Percentiles rank a stretch among this genome's conserved stretches.
phyloP scores from a whole-genome alignment of 2,797 vertebrate species.

The Labroides dimidiatus region DNA sequence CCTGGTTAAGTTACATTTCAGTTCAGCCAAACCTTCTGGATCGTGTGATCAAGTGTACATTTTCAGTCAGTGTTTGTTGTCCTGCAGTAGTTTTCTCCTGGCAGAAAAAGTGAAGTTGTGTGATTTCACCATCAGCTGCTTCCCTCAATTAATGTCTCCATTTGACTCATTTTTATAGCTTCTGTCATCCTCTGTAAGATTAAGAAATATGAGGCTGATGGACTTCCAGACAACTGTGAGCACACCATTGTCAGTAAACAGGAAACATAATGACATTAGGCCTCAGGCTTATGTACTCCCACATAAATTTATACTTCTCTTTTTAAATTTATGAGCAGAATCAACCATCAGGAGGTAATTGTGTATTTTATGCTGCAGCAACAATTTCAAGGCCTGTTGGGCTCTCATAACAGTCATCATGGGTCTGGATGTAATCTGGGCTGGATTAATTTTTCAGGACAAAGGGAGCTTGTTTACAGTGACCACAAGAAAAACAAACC shows the following conservation, averaged over 20 bases:
- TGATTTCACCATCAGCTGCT: neutral
- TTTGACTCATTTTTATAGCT: neutral
- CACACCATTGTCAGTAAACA: neutral
- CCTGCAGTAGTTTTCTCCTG: neutral
- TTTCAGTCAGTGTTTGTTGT: neutral
- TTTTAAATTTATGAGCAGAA: slow-evolving; percentile 29
- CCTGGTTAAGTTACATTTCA: too few species aligned
- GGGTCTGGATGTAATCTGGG: too few species aligned
- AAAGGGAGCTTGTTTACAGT: too few species aligned
- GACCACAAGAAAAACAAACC: too few species aligned
- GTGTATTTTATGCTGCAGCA: slow-evolving; percentile 24
- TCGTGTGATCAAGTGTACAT: neutral
- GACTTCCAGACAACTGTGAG: neutral
- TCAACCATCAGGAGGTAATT: slow-evolving; percentile 12
- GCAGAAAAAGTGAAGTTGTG: neutral
- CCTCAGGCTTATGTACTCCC: slow-evolving; percentile 10
- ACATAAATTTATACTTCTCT: slow-evolving; percentile 17
- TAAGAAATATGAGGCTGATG: neutral
- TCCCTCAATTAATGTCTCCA: neutral
- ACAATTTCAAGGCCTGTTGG: slow-evolving; percentile 16
- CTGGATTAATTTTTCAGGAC: too few species aligned
- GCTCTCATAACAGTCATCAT: slow-evolving; percentile 7
- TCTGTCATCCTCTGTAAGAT: neutral
- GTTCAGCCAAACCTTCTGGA: too few species aligned
- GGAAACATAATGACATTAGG: neutral